These are phyloP conservation scores for Rhadina sibilatrix DNA, from an alignment of 2,113 vertebrate genomes.

Conservation along the genomic window DNA sequence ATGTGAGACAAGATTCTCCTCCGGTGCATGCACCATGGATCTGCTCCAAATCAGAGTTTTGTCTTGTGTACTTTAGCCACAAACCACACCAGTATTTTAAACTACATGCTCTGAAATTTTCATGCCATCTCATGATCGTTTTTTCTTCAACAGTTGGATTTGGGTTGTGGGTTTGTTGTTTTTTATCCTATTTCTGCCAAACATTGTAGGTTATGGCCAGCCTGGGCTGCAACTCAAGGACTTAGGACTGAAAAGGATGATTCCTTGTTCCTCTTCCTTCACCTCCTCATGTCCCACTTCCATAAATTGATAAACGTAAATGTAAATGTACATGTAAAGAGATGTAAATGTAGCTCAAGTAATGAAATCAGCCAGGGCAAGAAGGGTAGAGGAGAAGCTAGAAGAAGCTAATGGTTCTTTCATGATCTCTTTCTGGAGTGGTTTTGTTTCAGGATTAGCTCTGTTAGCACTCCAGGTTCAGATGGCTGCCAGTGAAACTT, in stretches of 20 bases:
- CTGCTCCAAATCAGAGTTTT: fast-evolving
- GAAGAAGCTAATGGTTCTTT: neutral
- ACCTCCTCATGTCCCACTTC: neutral
- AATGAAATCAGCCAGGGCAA: neutral
- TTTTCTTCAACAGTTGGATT: neutral
- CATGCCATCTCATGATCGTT: neutral
- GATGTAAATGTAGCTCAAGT: neutral
- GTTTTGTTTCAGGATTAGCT: neutral
- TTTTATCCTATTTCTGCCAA: neutral
- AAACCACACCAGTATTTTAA: neutral
- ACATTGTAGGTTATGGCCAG: neutral
- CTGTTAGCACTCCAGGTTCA: neutral
- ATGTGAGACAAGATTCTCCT: neutral
- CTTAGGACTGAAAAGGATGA: neutral
- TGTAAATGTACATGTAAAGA: neutral
- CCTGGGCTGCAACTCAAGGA: neutral
- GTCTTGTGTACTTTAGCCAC: neutral
- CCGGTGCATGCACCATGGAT: fast-evolving
- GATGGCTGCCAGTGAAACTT: neutral
- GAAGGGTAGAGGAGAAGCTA: neutral
- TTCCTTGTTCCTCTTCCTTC: neutral
- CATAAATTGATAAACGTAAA: neutral
- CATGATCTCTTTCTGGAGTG: neutral
- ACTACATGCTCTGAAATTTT: neutral
- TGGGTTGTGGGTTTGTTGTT: fast-evolving